These are phyloP conservation scores for Parazoanthus darwini DNA, from an alignment of 92 coral and sea anemone species.

Conservation along the genomic window DNA sequence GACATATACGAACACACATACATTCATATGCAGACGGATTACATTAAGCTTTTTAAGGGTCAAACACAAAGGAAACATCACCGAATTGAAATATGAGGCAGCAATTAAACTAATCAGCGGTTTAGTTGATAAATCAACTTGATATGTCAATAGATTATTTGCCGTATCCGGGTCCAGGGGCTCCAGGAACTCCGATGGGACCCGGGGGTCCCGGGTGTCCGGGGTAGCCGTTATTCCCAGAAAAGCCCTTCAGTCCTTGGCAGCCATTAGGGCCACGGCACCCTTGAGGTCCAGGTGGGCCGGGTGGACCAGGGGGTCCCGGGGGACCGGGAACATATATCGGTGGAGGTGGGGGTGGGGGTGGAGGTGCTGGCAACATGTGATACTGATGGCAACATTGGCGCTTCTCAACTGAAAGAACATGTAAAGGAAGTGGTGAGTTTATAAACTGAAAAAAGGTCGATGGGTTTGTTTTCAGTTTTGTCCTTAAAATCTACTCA, in stretches of 20 bases:
- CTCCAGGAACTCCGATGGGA: conserved; percentile 16
- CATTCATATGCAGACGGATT: not conserved
- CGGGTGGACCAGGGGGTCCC: conserved; percentile 37
- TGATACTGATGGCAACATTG: not conserved
- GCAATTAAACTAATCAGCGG: too few relatives aligned
- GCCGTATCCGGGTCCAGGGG: conserved; percentile 27
- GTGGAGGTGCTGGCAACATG: not conserved
- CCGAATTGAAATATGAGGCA: too few relatives aligned
- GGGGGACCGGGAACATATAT: conserved; percentile 18
- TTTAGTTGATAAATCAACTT: too few relatives aligned
- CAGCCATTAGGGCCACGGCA: conserved; percentile 37
- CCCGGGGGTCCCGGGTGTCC: conserved; percentile 26
- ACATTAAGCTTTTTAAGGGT: too few relatives aligned
- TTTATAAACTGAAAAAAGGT: too few relatives aligned
- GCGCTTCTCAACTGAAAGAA: conserved; percentile 24
- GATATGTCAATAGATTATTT: not conserved
- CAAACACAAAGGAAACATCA: too few relatives aligned
- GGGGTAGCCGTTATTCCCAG: conserved; percentile 27
- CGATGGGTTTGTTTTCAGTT: not conserved
- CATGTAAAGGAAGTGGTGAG: not conserved
- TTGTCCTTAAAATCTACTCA: not conserved
- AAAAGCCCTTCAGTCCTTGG: conserved; percentile 21
- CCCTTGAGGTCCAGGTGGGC: conserved; percentile 27
- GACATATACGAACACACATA: not conserved
- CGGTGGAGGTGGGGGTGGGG: conserved; percentile 32